These are phyloP conservation scores for Toxonevra muliebris DNA, from an alignment of 2,888 invertebrate species.

Conservation along the genomic window DNA sequence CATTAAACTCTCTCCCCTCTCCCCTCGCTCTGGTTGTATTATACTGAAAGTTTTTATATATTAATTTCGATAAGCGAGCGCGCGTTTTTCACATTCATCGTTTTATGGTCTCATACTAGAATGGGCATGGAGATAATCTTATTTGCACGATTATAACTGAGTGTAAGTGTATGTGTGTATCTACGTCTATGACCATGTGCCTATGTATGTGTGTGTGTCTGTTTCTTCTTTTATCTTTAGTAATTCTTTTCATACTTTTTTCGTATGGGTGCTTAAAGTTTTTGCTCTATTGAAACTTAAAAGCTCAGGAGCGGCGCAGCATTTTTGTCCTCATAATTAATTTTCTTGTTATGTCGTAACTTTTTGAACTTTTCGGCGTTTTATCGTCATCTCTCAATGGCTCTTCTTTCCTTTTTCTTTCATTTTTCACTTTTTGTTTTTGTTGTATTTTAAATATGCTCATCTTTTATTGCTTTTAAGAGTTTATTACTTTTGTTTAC, in stretches of 20 bases:
- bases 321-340: slow-evolving; percentile 37
- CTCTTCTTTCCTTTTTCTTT: background rate
- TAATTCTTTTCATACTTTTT: too few relatives aligned
- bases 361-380: slow-evolving; percentile 30
- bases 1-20: too few relatives aligned
- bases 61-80: background rate
- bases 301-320: background rate
- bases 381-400: too few relatives aligned
- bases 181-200: too few relatives aligned
- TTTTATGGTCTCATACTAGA: background rate
- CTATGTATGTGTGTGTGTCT: too few relatives aligned
- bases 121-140: background rate
- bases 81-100: background rate
- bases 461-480: background rate
- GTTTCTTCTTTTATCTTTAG: too few relatives aligned
- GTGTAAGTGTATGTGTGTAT: too few relatives aligned
- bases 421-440: background rate
- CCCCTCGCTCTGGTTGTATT: too few relatives aligned
- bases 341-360: slow-evolving; percentile 41
- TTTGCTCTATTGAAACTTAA: too few relatives aligned
- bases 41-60: too few relatives aligned
- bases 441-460: slow-evolving; percentile 12
- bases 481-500: slow-evolving; percentile 17
- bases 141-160: too few relatives aligned
- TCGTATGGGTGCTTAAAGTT: too few relatives aligned